Conservation (phyloP, 2,113 vertebrate genomes). For the Cynopterus brachyotis region DNA sequence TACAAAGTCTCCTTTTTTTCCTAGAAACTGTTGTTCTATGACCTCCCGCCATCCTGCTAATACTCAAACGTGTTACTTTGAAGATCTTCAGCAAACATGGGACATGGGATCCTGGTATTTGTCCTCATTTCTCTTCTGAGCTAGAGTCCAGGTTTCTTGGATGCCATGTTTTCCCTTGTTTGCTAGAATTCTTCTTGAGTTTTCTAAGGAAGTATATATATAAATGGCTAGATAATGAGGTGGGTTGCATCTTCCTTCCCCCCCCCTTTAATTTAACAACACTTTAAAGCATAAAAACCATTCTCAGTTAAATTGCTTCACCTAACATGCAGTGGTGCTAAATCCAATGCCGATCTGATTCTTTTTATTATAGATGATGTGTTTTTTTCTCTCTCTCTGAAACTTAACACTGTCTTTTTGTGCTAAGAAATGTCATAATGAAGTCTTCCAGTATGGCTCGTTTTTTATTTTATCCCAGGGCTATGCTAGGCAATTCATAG, state of each 20-base stretch:
- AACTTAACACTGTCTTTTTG: neutral
- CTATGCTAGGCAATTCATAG: neutral
- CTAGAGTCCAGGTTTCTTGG: neutral
- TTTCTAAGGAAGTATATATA: neutral
- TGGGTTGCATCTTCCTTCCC: neutral
- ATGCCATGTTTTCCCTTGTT: neutral
- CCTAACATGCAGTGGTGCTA: neutral
- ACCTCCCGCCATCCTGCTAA: neutral
- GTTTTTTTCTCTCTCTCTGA: neutral
- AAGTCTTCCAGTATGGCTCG: neutral
- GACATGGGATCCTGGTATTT: neutral
- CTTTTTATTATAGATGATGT: neutral
- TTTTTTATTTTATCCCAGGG: neutral
- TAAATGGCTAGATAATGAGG: neutral
- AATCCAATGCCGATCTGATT: neutral
- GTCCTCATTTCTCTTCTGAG: neutral
- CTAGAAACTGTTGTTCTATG: neutral
- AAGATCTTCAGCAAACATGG: neutral
- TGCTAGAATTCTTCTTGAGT: neutral
- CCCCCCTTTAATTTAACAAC: neutral
- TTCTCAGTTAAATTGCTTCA: neutral
- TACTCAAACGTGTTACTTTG: neutral
- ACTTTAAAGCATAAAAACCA: neutral
- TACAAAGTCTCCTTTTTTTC: neutral
- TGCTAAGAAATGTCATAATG: neutral